Conservation (phyloP, 2,113 vertebrate genomes). For the Archocentrus centrarchus region DNA sequence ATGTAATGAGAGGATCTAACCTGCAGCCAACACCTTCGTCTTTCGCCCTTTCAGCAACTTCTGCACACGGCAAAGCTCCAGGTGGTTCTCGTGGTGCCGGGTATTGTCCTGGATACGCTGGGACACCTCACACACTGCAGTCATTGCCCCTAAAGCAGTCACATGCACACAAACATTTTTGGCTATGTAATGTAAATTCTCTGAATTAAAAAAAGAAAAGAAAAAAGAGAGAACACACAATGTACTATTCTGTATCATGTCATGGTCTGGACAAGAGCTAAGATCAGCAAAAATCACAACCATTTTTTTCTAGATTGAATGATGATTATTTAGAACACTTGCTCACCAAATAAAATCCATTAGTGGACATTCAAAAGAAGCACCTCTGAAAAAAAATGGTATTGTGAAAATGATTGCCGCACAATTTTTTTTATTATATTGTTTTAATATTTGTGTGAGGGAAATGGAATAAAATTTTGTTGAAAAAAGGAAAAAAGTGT, state of each 20-base stretch:
- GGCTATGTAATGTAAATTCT: not conserved
- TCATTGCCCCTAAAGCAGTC: constrained; percentile 71
- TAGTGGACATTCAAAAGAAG: no score
- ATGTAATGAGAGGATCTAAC: constrained; percentile 90
- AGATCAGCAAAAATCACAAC: not conserved
- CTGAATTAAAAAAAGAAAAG: fast-evolving
- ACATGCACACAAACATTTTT: constrained; percentile 16
- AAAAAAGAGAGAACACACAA: not conserved
- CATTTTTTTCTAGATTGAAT: not conserved
- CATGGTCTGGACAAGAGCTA: not conserved
- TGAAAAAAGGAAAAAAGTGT: no score
- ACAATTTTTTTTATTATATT: not conserved
- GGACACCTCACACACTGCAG: constrained; percentile 75
- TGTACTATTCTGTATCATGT: not conserved
- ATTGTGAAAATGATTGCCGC: not conserved
- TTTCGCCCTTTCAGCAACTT: constrained; percentile 89
- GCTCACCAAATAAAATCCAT: not conserved
- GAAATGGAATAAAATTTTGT: no score
- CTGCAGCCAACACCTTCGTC: constrained; percentile 89
- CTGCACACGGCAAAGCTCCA: constrained; percentile 88
- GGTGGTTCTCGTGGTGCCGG: constrained; percentile 86
- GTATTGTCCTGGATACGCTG: constrained; percentile 81
- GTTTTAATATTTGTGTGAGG: not conserved
- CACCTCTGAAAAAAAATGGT: not conserved
- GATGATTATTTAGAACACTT: not conserved